A percentile compares a stretch with the other conserved stretches of the same genome.
These are phyloP conservation scores for Onychostruthus taczanowskii DNA, from an alignment of 2,113 vertebrate species.

Conservation along the genomic window DNA sequence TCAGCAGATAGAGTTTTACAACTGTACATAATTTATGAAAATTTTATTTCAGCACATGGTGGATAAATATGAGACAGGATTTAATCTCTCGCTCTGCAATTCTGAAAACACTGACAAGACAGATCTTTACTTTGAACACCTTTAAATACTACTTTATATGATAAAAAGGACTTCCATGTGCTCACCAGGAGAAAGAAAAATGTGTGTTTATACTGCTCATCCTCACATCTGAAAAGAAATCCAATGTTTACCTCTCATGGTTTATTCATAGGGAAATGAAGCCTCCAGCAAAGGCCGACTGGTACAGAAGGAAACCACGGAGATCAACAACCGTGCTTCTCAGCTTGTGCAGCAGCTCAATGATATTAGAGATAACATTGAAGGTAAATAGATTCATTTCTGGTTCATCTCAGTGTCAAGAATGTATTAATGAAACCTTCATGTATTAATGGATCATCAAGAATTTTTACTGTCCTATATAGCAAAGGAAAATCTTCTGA, in stretches of 20 bases:
- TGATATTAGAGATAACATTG: slow-evolving; percentile 77
- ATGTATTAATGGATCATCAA: background rate
- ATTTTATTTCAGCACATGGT: slow-evolving; percentile 9
- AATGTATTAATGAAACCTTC: background rate
- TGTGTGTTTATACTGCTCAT: slow-evolving; percentile 8
- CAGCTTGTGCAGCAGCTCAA: slow-evolving; percentile 79
- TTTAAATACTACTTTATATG: slow-evolving; percentile 30
- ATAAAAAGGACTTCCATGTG: background rate
- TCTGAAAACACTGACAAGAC: background rate
- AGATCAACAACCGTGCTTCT: slow-evolving; percentile 76
- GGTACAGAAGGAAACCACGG: slow-evolving; percentile 77
- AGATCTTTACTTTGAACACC: background rate
- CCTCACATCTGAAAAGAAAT: slow-evolving; percentile 11
- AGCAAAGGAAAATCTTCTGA: background rate
- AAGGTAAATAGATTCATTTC: slow-evolving; percentile 77
- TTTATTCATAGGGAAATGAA: slow-evolving; percentile 78
- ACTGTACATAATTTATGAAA: background rate
- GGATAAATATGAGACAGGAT: slow-evolving; percentile 5
- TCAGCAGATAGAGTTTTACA: background rate
- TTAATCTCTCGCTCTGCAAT: slow-evolving; percentile 2
- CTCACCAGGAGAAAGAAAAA: background rate
- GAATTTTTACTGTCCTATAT: background rate
- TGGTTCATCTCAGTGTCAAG: background rate
- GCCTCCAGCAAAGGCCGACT: slow-evolving; percentile 68
- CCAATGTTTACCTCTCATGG: slow-evolving; percentile 50